These are phyloP conservation scores for Oscheius onirici DNA, from an alignment of 2,888 invertebrate genomes.

Conservation along the genomic window DNA sequence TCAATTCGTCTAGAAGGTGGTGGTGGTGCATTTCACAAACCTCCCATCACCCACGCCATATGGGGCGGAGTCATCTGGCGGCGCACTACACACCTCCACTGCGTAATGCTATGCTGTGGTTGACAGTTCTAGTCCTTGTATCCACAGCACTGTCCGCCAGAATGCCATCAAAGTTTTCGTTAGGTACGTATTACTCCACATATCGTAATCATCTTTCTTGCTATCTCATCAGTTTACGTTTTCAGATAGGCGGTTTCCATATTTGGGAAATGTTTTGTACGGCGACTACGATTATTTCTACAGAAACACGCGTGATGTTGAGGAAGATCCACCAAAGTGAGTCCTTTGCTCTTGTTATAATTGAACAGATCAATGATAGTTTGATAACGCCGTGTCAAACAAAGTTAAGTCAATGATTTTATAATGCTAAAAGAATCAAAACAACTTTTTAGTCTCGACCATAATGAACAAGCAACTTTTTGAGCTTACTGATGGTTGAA, in stretches of 20 bases:
- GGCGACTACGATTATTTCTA: slow-evolving; percentile 12
- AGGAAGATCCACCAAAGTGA: slow-evolving; percentile 25
- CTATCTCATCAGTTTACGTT: neutral
- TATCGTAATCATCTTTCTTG: neutral
- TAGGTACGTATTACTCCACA: neutral
- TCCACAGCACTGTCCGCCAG: slow-evolving; percentile 2
- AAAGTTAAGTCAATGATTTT: no score
- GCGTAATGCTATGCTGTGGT: slow-evolving; percentile 33
- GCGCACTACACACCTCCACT: slow-evolving; percentile 22
- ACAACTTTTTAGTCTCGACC: no score
- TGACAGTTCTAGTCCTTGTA: slow-evolving; percentile 26
- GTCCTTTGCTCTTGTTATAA: neutral
- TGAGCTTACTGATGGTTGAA: no score
- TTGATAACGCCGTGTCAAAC: no score
- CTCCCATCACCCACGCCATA: slow-evolving; percentile 28
- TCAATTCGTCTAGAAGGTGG: slow-evolving; percentile 3
- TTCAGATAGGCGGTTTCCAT: slow-evolving; percentile 20
- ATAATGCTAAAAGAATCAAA: no score
- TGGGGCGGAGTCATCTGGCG: slow-evolving; percentile 22
- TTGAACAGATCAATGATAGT: no score
- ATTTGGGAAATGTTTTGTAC: slow-evolving; percentile 12
- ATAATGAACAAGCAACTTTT: no score
- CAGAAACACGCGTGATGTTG: slow-evolving; percentile 8
- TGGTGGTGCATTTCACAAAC: slow-evolving; percentile 12
- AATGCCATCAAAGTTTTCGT: slow-evolving; percentile 13